phyloP scores from a whole-genome alignment of 2,888 invertebrate species.

The Oasisia sp. region DNA sequence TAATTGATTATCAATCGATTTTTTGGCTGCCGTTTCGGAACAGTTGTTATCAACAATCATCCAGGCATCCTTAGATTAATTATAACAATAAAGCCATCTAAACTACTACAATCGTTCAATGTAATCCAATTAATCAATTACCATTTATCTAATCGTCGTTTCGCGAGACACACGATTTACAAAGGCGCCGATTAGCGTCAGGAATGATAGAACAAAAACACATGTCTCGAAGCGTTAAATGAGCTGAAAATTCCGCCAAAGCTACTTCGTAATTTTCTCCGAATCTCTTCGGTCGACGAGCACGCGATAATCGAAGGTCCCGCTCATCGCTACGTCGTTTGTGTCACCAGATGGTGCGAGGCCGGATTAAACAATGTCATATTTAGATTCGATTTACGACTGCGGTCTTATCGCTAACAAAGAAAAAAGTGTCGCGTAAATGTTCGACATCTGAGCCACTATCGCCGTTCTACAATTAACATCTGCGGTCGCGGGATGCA shows the following conservation, averaged over 20 bases:
- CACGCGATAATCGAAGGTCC: not conserved
- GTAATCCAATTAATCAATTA: not conserved
- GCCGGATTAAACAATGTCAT: slow-evolving; percentile 4
- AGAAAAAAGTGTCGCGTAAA: not conserved
- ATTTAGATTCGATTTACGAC: not conserved
- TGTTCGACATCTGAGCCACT: not conserved
- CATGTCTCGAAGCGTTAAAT: not conserved
- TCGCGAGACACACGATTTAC: not conserved
- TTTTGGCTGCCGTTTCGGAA: no score
- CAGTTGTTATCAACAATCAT: not conserved
- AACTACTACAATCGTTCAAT: not conserved
- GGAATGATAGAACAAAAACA: not conserved
- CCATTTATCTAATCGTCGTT: not conserved
- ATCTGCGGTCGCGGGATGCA: not conserved
- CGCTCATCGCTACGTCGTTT: not conserved
- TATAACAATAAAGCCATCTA: no score
- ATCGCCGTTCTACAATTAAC: not conserved
- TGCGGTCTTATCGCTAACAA: not conserved
- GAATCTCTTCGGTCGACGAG: not conserved
- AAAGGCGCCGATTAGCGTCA: not conserved
- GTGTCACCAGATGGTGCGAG: not conserved
- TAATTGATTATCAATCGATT: no score
- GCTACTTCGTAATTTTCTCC: not conserved
- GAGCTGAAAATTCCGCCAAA: not conserved
- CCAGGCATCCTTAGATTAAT: not conserved